Base-by-base conservation (phyloP, 2,888 invertebrate genomes). In the Anticlea derivata region DNA sequence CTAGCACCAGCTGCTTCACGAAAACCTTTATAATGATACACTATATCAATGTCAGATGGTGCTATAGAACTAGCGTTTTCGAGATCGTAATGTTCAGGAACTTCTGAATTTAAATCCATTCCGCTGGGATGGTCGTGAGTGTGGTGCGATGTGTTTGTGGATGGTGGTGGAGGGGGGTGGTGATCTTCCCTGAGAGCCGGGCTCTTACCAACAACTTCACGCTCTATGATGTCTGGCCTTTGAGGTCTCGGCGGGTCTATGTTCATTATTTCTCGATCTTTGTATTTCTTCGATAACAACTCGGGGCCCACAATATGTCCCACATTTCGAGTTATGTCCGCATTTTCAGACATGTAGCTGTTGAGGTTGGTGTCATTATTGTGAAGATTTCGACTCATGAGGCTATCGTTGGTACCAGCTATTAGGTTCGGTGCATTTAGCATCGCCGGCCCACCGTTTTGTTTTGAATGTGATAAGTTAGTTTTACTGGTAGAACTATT, bases 61-160 rank as follows among this genome's bases (percentile, higher is more conserved):
- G 99, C 99, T 63, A 99, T 98, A 0, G 98, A 98, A 79, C 98
- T 98, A 1, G 98, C 98, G 83, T 98, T 98, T 87, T 99, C 99
- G 55, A 99, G 91, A 78, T 99, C 98, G 75, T 99, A 99, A 78
- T 98, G 97, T 77, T 98, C 98, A 0, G 97, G 97, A 55, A 94
- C 92, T 73, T 96, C 96, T 5, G 94, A 94, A 70, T 94, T 93
- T 65, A 97, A 89, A 70, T 96, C 96, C 41, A 95, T 94, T 12
- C 93, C 94, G 31, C 92, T 92, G 17, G 94, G 94, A 66, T 95
- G 95, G 52, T 96, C 95, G 41, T 94, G 94, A 0, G 92, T 90
- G 65, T 94, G 95, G 66, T 96, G 93, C 0, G 93, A 93, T 57
- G 93, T 93, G 69, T 93, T 95, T 8, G 94, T 93, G 0, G 94